Evolutionary conservation across 2,797 vertebrate species (phyloP).

Genomic region (Pagetopsis macropterus): DNA sequence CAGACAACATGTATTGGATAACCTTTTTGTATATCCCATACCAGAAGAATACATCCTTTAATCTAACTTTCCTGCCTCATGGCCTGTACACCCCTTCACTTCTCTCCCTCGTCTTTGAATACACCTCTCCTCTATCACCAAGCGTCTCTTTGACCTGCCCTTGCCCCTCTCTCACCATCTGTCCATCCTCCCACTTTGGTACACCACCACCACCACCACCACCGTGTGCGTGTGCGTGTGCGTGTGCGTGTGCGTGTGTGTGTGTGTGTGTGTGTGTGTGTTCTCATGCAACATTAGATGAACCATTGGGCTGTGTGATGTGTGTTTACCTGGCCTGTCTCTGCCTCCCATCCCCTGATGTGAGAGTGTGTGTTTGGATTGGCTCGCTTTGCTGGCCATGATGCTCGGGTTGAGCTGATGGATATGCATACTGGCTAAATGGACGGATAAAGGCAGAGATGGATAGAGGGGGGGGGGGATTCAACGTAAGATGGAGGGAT

Average conservation of each 20-base stretch:
- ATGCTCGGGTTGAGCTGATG: slow-evolving; percentile 77
- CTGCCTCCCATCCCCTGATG: slow-evolving; percentile 59
- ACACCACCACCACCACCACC: slow-evolving; percentile 72
- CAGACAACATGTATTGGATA: neutral
- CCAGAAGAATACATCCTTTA: neutral
- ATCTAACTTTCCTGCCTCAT: slow-evolving; percentile 1
- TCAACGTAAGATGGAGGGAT: slow-evolving; percentile 54
- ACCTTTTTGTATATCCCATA: neutral
- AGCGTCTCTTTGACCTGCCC: slow-evolving; percentile 66
- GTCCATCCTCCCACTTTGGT: slow-evolving; percentile 58
- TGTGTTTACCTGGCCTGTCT: slow-evolving; percentile 83
- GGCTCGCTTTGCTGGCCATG: slow-evolving; percentile 75
- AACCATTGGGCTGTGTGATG: slow-evolving; percentile 82
- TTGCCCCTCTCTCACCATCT: slow-evolving; percentile 50
- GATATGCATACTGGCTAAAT: slow-evolving; percentile 80
- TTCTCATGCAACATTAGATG: slow-evolving; percentile 78
- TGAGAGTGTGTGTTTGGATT: slow-evolving; percentile 44
- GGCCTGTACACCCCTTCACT: slow-evolving; percentile 14
- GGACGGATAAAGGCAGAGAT: slow-evolving; percentile 70
- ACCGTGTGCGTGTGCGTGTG: neutral
- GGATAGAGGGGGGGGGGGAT: slow-evolving; percentile 41
- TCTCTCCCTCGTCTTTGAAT: slow-evolving; percentile 40
- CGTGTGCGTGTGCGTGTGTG: slow-evolving; percentile 15
- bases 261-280: slow-evolving; percentile 38
- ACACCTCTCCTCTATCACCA: slow-evolving; percentile 45